Conservation (phyloP, 2,797 vertebrate genomes). For the Moxostoma hubbsi region DNA sequence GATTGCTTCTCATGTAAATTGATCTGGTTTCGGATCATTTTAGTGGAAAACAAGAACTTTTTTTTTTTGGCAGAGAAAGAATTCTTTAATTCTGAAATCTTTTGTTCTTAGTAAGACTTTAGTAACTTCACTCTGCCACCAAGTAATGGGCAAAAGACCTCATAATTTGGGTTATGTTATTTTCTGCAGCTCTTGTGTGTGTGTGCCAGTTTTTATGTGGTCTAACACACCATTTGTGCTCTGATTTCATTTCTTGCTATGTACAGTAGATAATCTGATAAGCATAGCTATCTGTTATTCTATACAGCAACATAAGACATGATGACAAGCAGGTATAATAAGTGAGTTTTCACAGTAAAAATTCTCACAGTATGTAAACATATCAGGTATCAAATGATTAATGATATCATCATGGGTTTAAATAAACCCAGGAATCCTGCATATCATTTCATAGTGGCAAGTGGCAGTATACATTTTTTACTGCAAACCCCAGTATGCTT, state of each 20-base stretch:
- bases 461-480: background rate
- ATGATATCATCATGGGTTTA: slow-evolving; percentile 66
- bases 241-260: slow-evolving; percentile 9
- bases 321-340: slow-evolving; percentile 9
- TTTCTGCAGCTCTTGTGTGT: slow-evolving; percentile 17
- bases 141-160: background rate
- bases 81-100: background rate
- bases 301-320: slow-evolving; percentile 11
- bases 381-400: slow-evolving; percentile 72
- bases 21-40: no score
- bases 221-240: slow-evolving; percentile 19
- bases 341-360: background rate
- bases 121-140: background rate
- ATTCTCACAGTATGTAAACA: slow-evolving; percentile 42
- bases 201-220: slow-evolving; percentile 15
- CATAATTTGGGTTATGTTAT: background rate
- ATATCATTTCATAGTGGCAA: background rate
- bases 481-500: background rate
- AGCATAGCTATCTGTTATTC: background rate
- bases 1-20: no score
- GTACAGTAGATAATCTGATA: slow-evolving; percentile 1
- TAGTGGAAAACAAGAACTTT: no score
- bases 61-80: no score
- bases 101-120: background rate
- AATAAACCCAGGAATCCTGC: slow-evolving; percentile 53